These are phyloP conservation scores for Actenoides lindsayi DNA, from an alignment of 2,113 vertebrate species.

Conservation along the genomic window DNA sequence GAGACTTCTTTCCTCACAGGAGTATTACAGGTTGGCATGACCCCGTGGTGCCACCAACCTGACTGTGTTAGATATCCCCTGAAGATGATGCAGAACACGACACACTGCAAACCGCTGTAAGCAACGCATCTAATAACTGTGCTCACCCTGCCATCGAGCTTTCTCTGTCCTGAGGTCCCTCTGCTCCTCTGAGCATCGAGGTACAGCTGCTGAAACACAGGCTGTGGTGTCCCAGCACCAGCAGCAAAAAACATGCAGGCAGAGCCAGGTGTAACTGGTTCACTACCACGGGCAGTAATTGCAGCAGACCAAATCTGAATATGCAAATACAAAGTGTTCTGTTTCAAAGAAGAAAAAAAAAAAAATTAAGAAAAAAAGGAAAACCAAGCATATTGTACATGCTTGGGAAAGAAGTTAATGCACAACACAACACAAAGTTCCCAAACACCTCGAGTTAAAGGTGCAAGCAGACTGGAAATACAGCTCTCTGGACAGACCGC, in stretches of 20 bases:
- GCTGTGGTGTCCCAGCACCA: background rate
- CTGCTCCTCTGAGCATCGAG: background rate
- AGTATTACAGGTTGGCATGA: background rate
- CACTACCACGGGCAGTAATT: background rate
- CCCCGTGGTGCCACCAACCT: background rate
- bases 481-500: background rate
- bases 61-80: background rate
- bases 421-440: background rate
- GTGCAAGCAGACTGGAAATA: background rate
- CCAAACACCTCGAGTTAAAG: background rate
- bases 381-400: background rate
- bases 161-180: background rate
- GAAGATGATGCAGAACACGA: background rate
- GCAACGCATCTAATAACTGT: background rate
- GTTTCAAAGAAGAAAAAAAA: background rate
- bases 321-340: background rate
- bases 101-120: background rate
- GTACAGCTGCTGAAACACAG: background rate
- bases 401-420: background rate
- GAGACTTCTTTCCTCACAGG: background rate
- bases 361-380: background rate
- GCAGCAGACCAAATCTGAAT: background rate
- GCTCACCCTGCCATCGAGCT: background rate
- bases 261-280: background rate
- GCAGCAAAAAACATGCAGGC: background rate